Evolutionary conservation across 2,113 vertebrate genomes (phyloP), one percentile per base, ranked within the genome.

Genomic region (Hucho hucho): DNA sequence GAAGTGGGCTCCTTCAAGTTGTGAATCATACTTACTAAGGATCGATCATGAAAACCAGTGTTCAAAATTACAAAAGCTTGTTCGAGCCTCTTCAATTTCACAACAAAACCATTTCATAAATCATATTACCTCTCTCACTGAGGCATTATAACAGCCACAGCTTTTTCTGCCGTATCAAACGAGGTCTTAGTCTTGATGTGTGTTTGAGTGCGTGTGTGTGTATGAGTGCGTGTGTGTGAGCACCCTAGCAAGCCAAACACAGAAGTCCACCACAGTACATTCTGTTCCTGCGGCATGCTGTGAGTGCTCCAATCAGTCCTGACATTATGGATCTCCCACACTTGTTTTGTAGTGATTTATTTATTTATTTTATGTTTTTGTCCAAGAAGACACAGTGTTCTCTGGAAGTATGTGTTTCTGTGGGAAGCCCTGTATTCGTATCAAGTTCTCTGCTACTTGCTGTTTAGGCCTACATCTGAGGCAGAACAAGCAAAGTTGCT

Each of bases 211-310:
- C 3, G 12, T 0, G 46, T 9, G 46, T 12, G 12, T 0, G 46
- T 9, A 11, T 12, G 26, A 24, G 28, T 64, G 37, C n/a, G n/a
- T 56, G 24, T 70, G 69, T 61, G 6, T 3, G 58, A 61, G 5
- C 18, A 61, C 6, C 58, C 6, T 61, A 61, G n/a, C 6, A 7
- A 61, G 6, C 69, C 75, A 80, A 81, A 76, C 75, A 83, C 69
- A 49, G 67, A 75, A 71, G 74, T 80, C 78, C 14, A 68, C 65
- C 82, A 65, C 59, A 82, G 86, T 72, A 90, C 84, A 75, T 88
- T 85, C 88, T 90, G 89, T 90, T 87, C 84, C 76, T 56, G 22
- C 9, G 66, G 73, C 70, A 37, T 72, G 46, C 79, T 76, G 63
- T 63, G 56, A 81, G 78, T 37, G 24, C 56, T 75, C 74, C 67